Evolutionary conservation across 2,888 invertebrate species (phyloP), one percentile per base, ranked within the genome.

Genomic region (Orchesellides sinensis): DNA sequence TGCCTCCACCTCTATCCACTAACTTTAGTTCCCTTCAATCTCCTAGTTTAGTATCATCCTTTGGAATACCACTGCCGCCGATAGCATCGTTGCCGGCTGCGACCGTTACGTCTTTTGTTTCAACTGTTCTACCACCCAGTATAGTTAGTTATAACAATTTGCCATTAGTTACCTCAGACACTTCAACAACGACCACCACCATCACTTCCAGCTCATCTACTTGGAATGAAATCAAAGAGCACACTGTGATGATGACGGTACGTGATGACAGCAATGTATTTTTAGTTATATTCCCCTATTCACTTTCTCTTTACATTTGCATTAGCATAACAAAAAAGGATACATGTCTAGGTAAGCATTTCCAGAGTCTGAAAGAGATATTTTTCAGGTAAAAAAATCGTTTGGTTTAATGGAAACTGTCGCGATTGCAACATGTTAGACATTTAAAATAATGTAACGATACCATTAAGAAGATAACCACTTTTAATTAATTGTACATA

Each of bases 241-340:
- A 83, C 72, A 63, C 85, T 85, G 85, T 83, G 83, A 85, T 81
- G 81, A 84, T 70, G 61, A 61, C 61, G 85, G 85, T 85, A 85
- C 56, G 85, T 85, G 68, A 59, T 54, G 54, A 68, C 63, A 79
- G 52, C 19, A 78, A n/a, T 63, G 54, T 63, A 47, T 54, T 54
- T 54, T 35, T 14, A 23, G n/a, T 49, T 75, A 40, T n/a, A n/a
- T n/a, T n/a, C n/a, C n/a, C 14, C 5, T 49, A 10, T n/a, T n/a
- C 49, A 35, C 35, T 35, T 35, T n/a, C n/a, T n/a, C n/a, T n/a
- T n/a, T n/a, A n/a, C n/a, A n/a, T n/a, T n/a, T n/a, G n/a, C n/a
- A n/a, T n/a, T n/a, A n/a, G n/a, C n/a, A n/a, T n/a, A n/a, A n/a
- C n/a, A n/a, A n/a, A n/a, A n/a, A n/a, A n/a, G n/a, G n/a, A n/a